These are phyloP conservation scores for Cephalopholis sonnerati DNA, from an alignment of 2,113 vertebrate species.

Conservation along the genomic window DNA sequence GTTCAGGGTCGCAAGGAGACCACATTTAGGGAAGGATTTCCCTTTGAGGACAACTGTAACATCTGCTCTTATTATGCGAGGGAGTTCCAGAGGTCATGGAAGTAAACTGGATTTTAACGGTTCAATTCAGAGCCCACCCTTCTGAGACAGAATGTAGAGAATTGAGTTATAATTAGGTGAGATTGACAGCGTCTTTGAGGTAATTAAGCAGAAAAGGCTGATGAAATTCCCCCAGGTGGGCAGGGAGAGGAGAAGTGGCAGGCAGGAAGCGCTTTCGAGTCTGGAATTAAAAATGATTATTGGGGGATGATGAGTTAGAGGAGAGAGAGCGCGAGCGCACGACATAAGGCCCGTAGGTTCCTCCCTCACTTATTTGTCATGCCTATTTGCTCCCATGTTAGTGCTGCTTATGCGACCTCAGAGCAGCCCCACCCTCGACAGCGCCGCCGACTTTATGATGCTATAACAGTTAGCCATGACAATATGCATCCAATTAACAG, in stretches of 20 bases:
- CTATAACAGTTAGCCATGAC: conserved; percentile 78
- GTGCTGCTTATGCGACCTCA: conserved; percentile 55
- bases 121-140: conserved; percentile 68
- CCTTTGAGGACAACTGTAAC: conserved; percentile 39
- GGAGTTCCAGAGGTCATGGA: conserved; percentile 55
- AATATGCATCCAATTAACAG: conserved; percentile 84
- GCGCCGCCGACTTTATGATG: conserved; percentile 66
- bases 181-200: conserved; percentile 81
- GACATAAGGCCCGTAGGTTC: conserved; percentile 27
- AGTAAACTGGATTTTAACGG: conserved; percentile 67
- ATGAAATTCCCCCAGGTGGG: conserved; percentile 77
- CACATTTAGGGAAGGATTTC: conserved; percentile 15
- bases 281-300: conserved; percentile 72
- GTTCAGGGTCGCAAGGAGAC: conserved; percentile 28
- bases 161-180: conserved; percentile 79
- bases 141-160: conserved; percentile 58
- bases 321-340: conserved; percentile 8
- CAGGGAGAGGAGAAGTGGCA: conserved; percentile 26
- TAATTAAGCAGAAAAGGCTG: conserved; percentile 79
- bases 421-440: conserved; percentile 59
- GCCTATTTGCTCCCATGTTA: conserved; percentile 66
- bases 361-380: conserved; percentile 69
- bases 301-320: conserved; percentile 27
- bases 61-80: conserved; percentile 61
- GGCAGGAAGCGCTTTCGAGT: conserved; percentile 57